A percentile compares a stretch with the other conserved stretches of the same genome.
phyloP scores from a whole-genome alignment of 1,140 invertebrate species.

The Neodiprion fabricii region DNA sequence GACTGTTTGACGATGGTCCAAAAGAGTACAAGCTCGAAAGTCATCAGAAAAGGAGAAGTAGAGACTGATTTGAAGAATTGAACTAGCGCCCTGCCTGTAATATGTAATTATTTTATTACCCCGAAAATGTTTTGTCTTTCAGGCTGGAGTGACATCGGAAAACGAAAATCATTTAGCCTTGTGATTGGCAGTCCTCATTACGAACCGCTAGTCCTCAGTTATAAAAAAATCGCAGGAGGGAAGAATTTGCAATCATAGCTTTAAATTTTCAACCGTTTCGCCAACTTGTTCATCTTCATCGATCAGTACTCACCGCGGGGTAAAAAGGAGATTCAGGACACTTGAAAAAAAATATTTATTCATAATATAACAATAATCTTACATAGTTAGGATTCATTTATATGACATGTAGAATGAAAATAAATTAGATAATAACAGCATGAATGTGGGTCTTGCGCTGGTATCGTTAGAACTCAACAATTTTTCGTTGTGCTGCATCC shows the following conservation, averaged over 20 bases:
- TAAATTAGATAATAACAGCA: not conserved
- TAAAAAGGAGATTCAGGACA: not conserved
- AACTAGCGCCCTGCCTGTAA: not conserved
- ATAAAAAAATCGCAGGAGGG: not conserved
- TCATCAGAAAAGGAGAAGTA: conserved; percentile 5
- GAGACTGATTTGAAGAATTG: not conserved
- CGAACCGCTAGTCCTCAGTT: not conserved
- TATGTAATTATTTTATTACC: too few species aligned
- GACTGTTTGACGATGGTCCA: not conserved
- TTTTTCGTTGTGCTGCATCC: too few species aligned
- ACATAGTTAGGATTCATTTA: not conserved
- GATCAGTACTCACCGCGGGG: not conserved
- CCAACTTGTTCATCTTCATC: not conserved
- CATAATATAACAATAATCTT: not conserved
- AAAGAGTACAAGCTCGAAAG: not conserved
- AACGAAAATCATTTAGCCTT: not conserved
- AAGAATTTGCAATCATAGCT: not conserved
- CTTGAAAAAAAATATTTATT: not conserved
- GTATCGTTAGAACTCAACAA: too few species aligned
- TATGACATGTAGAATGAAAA: not conserved
- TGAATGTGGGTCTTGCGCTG: not conserved
- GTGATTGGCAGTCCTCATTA: not conserved
- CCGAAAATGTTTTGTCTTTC: not conserved
- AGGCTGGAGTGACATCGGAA: not conserved
- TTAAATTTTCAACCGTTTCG: not conserved